Evolutionary conservation across 1,140 invertebrate genomes (phyloP).

Genomic region (Nephila pilipes): DNA sequence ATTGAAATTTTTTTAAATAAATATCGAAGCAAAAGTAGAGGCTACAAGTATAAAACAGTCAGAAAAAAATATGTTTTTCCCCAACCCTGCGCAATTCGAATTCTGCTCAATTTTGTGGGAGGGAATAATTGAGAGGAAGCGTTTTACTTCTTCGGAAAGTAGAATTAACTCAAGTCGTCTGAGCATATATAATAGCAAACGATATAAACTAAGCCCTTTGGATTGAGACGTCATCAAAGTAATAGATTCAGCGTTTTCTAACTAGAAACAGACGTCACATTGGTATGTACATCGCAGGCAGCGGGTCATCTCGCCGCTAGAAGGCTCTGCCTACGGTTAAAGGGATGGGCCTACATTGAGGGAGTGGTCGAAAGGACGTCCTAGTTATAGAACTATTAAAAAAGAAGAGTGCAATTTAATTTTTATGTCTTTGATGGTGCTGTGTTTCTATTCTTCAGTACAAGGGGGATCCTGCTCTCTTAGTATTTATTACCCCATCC

Average conservation of each 20-base stretch:
- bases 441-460: constrained; percentile 55
- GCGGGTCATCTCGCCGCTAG: neutral
- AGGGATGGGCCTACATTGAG: neutral
- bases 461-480: neutral
- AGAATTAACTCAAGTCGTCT: neutral
- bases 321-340: too few species aligned
- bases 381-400: constrained; percentile 61
- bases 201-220: constrained; percentile 31
- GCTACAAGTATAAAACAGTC: too few species aligned
- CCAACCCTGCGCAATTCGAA: neutral
- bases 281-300: neutral
- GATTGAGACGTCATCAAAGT: constrained; percentile 67
- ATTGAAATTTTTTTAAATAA: too few species aligned
- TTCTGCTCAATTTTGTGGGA: constrained; percentile 68
- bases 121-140: neutral
- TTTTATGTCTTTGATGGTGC: constrained; percentile 71
- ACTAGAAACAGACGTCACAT: constrained; percentile 49
- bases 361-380: neutral
- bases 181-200: constrained; percentile 41
- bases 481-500: constrained; percentile 12
- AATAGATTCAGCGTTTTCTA: constrained; percentile 73
- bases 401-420: constrained; percentile 59
- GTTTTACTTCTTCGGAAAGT: constrained; percentile 7
- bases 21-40: too few species aligned
- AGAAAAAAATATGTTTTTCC: neutral